Evolutionary conservation across 2,797 vertebrate species (phyloP).

Genomic region (Poecile montanus): DNA sequence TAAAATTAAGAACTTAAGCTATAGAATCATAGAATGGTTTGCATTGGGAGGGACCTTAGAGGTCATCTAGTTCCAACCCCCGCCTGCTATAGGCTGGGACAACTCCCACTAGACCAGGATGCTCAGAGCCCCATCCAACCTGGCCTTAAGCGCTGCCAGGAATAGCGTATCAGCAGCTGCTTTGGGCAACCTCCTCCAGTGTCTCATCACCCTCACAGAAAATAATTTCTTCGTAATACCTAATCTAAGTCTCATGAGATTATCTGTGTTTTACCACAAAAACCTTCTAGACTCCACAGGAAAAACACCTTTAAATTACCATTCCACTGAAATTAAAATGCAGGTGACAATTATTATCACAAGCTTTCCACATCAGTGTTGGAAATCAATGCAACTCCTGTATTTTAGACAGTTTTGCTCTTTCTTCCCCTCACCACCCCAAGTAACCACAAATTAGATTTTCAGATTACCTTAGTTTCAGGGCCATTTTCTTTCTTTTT

Average conservation of each 20-base stretch:
- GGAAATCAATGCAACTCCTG: background rate
- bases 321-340: background rate
- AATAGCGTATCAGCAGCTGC: background rate
- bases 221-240: background rate
- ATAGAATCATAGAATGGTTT: background rate
- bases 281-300: background rate
- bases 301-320: background rate
- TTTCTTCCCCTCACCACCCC: rapidly evolving
- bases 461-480: constrained; percentile 69
- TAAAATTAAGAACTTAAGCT: background rate
- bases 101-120: background rate
- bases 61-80: background rate
- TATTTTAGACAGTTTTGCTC: background rate
- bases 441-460: background rate
- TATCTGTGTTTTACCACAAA: background rate
- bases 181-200: background rate
- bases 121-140: background rate
- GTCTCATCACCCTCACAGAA: background rate
- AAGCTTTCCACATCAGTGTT: background rate
- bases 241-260: background rate
- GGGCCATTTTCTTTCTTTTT: constrained; percentile 46
- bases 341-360: background rate
- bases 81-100: background rate
- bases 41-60: rapidly evolving
- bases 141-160: background rate